Conservation (phyloP, 2,797 vertebrate species). For the Staurois parvus region DNA sequence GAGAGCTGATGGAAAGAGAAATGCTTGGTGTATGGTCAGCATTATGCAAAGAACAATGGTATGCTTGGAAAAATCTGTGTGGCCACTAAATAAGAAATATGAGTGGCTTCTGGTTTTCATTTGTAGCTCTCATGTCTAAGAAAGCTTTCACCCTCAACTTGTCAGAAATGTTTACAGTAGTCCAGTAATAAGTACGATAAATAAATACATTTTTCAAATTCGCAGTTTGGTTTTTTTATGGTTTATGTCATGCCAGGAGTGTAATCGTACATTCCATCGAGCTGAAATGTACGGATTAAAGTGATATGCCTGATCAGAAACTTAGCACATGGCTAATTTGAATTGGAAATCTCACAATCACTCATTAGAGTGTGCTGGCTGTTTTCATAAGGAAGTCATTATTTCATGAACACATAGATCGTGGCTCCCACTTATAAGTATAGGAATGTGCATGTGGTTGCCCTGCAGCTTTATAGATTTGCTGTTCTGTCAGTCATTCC, state of each 20-base stretch:
- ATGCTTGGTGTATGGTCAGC: not conserved
- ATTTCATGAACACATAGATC: constrained; percentile 13
- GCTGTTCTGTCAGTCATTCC: constrained; percentile 16
- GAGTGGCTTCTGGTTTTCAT: constrained; percentile 34
- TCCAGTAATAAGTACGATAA: constrained; percentile 20
- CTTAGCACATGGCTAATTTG: constrained; percentile 51
- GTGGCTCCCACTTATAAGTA: constrained; percentile 9
- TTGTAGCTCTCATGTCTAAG: constrained; percentile 21
- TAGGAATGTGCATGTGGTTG: constrained; percentile 11
- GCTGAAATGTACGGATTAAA: constrained; percentile 37
- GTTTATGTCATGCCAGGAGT: constrained; percentile 33
- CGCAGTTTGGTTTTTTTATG: constrained; percentile 13
- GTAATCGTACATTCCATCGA: constrained; percentile 42
- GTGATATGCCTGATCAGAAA: constrained; percentile 24
- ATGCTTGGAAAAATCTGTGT: not conserved
- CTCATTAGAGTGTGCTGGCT: constrained; percentile 27
- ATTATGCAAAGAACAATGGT: not conserved
- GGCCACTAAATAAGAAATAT: not conserved
- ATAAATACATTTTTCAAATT: constrained; percentile 43
- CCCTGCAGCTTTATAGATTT: constrained; percentile 18
- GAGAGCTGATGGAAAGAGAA: too few species aligned
- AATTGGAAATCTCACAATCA: constrained; percentile 42
- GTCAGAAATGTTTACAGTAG: constrained; percentile 44
- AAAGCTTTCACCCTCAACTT: constrained; percentile 24
- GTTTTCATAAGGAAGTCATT: constrained; percentile 49